Evolutionary conservation across 1,140 invertebrate species (phyloP), one percentile per base, ranked within the genome.

Genomic region (Homarus americanus): DNA sequence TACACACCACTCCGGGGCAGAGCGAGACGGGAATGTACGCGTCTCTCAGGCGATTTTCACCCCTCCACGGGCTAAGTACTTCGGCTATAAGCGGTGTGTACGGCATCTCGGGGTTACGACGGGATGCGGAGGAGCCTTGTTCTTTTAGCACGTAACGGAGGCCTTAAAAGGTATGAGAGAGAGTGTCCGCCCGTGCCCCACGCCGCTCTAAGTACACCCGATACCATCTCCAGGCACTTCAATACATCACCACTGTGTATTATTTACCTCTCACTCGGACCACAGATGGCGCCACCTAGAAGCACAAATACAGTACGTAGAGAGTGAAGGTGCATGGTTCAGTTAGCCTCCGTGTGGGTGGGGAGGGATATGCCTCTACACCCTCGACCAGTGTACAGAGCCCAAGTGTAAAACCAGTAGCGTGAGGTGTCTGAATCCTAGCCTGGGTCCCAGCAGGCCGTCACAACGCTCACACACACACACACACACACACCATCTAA

Each of bases 351-450:
- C 15, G 36, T 10, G 24, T 15, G 63, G 24, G 34, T 1, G 5
- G 41, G 4, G 80, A 24, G 88, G 41, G 80, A 73, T 90, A 66
- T 49, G 88, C 73, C 88, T 34, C 49, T 90, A 44, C 34, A 17
- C 40, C 72, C 36, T 24, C 12, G 15, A 15, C 17, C 41, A 38
- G 36, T 36, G 44, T 41, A 58, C 28, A 44, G 82, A 73, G 49
- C 63, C 72, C 72, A 83, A 90, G 88, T 90, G 88, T 90, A 90
- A 90, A 83, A 90, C 88, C 88, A 90, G 88, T 90, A 90, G 88
- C 88, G 80, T 76, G 79, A 90, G 88, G 88, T 90, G 88, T 83
- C 78, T 53, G 80, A 76, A 44, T 76, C 73, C 82, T 15, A 49
- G 80, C 86, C 75, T 32, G 44, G 44, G 49, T 38, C 75, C 75